Evolutionary conservation across 2,888 invertebrate genomes (phyloP), one percentile per base, ranked within the genome.

Genomic region (Mimas tiliae): DNA sequence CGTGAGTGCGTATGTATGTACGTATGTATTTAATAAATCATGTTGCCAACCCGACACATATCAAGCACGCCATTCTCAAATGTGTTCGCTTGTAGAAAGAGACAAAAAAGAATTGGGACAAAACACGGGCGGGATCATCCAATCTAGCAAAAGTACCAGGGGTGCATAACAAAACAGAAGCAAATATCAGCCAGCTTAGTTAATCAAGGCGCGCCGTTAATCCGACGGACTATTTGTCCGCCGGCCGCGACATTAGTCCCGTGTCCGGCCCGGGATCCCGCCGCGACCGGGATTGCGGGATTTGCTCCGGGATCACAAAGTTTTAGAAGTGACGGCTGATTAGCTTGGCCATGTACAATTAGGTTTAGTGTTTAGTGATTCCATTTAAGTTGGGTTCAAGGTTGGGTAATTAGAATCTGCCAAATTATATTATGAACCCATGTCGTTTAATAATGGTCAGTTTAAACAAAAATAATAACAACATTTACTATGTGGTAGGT

Each of bases 171-270:
- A 82, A 85, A 89, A 82, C 81, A 85, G 83, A 81, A 81, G 83
- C 83, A 80, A 85, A 84, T 78, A 76, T 81, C 83, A 83, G 82
- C 80, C 77, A 81, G 87, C 83, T 87, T 86, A 89, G 88, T 88
- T 91, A 91, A 91, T 91, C 88, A 90, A 88, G 86, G 86, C 86
- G 84, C 76, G 52, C 74, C 73, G 81, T 85, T 88, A 89, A 87
- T 88, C 86, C 84, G 79, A 76, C 75, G 80, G 79, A 83, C 84
- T 87, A 87, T 87, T 88, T 86, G 87, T 88, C 80, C 84, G 80
- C 76, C 75, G 72, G 81, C 90, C 91, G 85, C 90, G 87, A 91
- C 91, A 91, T 91, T 89, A 88, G 88, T 90, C 87, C 85, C 81
- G 81, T 78, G 87, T 86, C 87, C 85, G 79, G 76, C 74, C 78